Evolutionary conservation across 30 jellyfish, hydroid and myxozoan species (phyloP).

Genomic region (Chironex yamaguchii): DNA sequence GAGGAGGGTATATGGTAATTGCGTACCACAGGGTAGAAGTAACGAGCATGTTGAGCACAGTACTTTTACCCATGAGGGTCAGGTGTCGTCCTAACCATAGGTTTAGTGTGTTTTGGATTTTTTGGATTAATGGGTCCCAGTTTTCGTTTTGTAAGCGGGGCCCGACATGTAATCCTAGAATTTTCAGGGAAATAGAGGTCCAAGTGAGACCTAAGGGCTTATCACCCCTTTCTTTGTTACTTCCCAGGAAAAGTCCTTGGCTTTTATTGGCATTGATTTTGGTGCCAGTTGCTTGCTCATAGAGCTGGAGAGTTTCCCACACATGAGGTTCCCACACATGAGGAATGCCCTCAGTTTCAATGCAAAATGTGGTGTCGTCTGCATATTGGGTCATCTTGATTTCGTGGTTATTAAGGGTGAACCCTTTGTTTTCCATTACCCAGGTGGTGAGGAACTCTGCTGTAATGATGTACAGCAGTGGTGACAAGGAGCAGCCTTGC

Average conservation of each 20-base stretch:
- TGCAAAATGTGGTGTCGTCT: slow-evolving; percentile 31
- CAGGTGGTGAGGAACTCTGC: slow-evolving; percentile 24
- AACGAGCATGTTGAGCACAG: slow-evolving; percentile 16
- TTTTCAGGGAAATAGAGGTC: slow-evolving; percentile 22
- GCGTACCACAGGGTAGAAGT: slow-evolving; percentile 33
- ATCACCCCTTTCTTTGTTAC: slow-evolving; percentile 28
- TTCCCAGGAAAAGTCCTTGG: slow-evolving; percentile 57
- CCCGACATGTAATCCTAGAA: background rate
- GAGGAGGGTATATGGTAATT: slow-evolving; percentile 9
- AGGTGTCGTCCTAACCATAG: slow-evolving; percentile 30
- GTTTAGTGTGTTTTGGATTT: background rate
- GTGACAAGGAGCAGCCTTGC: slow-evolving; percentile 49
- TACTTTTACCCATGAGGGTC: slow-evolving; percentile 4
- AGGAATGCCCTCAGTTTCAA: background rate
- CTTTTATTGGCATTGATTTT: slow-evolving; percentile 31
- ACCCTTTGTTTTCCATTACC: slow-evolving; percentile 4
- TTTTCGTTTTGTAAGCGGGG: background rate
- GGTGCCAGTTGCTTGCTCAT: slow-evolving; percentile 53
- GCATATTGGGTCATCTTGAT: slow-evolving; percentile 10
- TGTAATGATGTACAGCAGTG: slow-evolving; percentile 1
- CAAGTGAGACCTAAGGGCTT: slow-evolving; percentile 19
- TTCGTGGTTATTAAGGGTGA: background rate
- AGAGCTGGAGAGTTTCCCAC: too few relatives aligned
- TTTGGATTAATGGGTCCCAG: slow-evolving; percentile 6
- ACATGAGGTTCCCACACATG: background rate